Conservation (phyloP, 2,888 invertebrate species). For the Galerucella nymphaeae region DNA sequence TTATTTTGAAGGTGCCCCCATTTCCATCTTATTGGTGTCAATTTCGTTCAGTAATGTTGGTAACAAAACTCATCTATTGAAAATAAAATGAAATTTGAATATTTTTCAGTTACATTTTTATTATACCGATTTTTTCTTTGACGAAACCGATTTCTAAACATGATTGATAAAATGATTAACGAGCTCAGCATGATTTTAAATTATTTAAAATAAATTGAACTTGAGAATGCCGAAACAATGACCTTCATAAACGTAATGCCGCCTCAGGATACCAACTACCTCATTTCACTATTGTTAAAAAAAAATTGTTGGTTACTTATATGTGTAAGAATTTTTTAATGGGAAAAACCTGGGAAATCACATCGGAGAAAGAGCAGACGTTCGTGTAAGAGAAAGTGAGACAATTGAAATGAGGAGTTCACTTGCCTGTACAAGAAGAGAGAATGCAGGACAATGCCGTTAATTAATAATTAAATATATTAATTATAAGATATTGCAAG, state of each 20-base stretch:
- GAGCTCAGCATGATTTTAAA: not conserved
- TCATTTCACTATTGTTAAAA: not conserved
- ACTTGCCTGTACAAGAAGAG: conserved; percentile 10
- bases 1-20: too few species aligned
- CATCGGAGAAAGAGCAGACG: conserved; percentile 15
- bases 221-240: not conserved
- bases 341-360: conserved; percentile 16
- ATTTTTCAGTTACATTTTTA: too few species aligned
- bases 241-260: not conserved
- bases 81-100: too few species aligned
- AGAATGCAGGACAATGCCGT: not conserved
- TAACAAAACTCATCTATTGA: too few species aligned
- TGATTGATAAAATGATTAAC: not conserved
- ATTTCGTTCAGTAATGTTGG: too few species aligned
- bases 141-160: not conserved
- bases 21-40: too few species aligned
- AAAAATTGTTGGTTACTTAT: not conserved
- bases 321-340: conserved; percentile 9
- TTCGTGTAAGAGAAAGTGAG: conserved; percentile 25
- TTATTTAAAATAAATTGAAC: conserved; percentile 1
- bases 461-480: too few species aligned
- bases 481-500: not conserved
- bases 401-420: conserved; percentile 19
- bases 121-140: too few species aligned
- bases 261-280: not conserved